These are phyloP conservation scores for Camponotus floridanus DNA, from an alignment of 1,140 invertebrate species.

Conservation along the genomic window DNA sequence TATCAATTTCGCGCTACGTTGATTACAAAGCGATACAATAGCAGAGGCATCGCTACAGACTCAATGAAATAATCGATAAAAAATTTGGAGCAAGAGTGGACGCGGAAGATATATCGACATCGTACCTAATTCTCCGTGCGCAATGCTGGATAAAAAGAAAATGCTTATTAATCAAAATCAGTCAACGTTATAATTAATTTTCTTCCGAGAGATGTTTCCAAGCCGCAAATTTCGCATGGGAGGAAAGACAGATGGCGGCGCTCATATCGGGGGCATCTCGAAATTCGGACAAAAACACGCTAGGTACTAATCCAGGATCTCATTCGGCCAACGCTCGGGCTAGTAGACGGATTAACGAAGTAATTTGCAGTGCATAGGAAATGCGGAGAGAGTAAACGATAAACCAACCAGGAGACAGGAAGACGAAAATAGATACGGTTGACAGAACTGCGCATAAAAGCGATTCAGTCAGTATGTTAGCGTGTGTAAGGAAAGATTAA, in stretches of 20 bases:
- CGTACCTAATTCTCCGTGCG: neutral
- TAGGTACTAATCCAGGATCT: slow-evolving; percentile 58
- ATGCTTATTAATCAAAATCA: slow-evolving; percentile 58
- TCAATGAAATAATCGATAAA: slow-evolving; percentile 44
- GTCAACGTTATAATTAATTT: slow-evolving; percentile 56
- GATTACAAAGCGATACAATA: slow-evolving; percentile 49
- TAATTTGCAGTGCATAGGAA: slow-evolving; percentile 60
- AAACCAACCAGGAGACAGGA: slow-evolving; percentile 13
- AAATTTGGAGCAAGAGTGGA: neutral
- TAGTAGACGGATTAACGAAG: slow-evolving; percentile 60
- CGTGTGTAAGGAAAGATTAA: neutral
- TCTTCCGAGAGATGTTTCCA: slow-evolving; percentile 56
- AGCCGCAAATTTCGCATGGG: slow-evolving; percentile 57
- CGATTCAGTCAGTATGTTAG: neutral
- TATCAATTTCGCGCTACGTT: slow-evolving; percentile 32
- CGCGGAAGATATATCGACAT: slow-evolving; percentile 4
- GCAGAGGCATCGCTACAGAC: neutral
- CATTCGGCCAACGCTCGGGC: slow-evolving; percentile 39
- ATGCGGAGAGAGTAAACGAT: slow-evolving; percentile 24
- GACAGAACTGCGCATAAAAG: neutral
- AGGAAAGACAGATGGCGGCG: slow-evolving; percentile 51
- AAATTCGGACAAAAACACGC: slow-evolving; percentile 59
- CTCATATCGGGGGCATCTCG: slow-evolving; percentile 32
- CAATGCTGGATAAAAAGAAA: neutral
- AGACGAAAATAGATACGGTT: slow-evolving; percentile 12